Conservation (phyloP, 2,797 vertebrate genomes). For the Phoxinus dragarum region DNA sequence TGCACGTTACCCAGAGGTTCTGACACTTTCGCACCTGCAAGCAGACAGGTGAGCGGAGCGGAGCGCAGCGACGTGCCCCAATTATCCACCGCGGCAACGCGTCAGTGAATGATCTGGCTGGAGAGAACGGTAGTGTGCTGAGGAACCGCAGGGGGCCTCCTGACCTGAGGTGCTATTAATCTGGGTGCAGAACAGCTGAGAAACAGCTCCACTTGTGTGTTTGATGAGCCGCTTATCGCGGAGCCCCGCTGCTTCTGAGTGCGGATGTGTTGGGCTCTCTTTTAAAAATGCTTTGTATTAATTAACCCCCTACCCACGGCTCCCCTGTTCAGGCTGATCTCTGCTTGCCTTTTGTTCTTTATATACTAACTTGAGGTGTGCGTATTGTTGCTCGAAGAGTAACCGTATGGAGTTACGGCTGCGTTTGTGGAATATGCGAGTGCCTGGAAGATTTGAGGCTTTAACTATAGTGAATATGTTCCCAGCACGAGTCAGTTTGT, state of each 20-base stretch:
- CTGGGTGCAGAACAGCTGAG: slow-evolving; percentile 64
- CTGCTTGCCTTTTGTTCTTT: slow-evolving; percentile 50
- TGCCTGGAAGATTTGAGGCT: background rate
- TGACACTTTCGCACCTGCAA: slow-evolving; percentile 70
- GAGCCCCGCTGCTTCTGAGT: slow-evolving; percentile 69
- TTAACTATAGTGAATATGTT: slow-evolving; percentile 1
- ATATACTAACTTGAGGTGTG: slow-evolving; percentile 24
- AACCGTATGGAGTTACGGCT: background rate
- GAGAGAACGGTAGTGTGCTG: slow-evolving; percentile 59
- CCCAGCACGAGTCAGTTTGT: slow-evolving; percentile 1
- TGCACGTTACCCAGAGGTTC: slow-evolving; percentile 54
- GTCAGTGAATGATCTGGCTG: slow-evolving; percentile 72
- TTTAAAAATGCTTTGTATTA: slow-evolving; percentile 72
- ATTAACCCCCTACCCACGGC: slow-evolving; percentile 63
- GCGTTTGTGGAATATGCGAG: background rate
- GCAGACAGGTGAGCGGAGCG: slow-evolving; percentile 73
- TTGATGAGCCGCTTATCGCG: slow-evolving; percentile 71
- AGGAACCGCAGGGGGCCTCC: slow-evolving; percentile 68
- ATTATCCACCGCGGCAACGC: slow-evolving; percentile 75
- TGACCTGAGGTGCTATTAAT: slow-evolving; percentile 72
- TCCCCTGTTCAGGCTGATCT: slow-evolving; percentile 54
- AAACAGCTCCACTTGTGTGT: slow-evolving; percentile 61
- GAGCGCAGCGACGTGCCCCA: slow-evolving; percentile 65
- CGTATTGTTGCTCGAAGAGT: background rate
- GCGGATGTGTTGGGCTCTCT: slow-evolving; percentile 63